A percentile compares a stretch with the other conserved stretches of the same genome.
These are phyloP conservation scores for Pseudopipra pipra DNA, from an alignment of 2,113 vertebrate species.

Conservation along the genomic window DNA sequence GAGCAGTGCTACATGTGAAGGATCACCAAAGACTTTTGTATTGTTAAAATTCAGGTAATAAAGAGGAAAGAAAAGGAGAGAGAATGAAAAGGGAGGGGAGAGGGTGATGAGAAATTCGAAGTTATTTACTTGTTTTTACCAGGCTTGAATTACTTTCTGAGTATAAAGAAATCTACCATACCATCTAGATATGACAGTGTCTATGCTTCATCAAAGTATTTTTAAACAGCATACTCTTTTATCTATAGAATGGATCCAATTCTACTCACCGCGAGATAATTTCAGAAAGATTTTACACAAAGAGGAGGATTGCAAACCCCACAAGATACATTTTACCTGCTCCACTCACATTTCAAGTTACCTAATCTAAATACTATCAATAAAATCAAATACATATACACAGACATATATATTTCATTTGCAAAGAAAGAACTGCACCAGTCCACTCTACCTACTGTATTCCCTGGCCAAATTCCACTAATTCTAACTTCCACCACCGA, in stretches of 20 bases:
- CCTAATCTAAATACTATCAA: background rate
- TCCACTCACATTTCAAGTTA: background rate
- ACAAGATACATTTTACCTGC: background rate
- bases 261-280: background rate
- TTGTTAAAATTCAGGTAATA: background rate
- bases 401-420: background rate
- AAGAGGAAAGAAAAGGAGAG: background rate
- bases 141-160: background rate
- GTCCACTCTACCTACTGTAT: background rate
- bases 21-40: background rate
- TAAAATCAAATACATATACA: background rate
- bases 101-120: background rate
- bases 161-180: background rate
- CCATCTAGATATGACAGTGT: background rate
- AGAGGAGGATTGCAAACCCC: background rate
- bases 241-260: background rate
- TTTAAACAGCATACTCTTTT: background rate
- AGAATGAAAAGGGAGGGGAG: background rate
- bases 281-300: slow-evolving; percentile 3
- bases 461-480: background rate
- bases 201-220: background rate
- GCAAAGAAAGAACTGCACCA: background rate
- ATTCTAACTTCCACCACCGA: background rate
- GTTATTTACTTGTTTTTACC: background rate
- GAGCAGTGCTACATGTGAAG: background rate